These are phyloP conservation scores for Meandrina meandrites DNA, from an alignment of 92 coral and sea anemone genomes.

Conservation along the genomic window DNA sequence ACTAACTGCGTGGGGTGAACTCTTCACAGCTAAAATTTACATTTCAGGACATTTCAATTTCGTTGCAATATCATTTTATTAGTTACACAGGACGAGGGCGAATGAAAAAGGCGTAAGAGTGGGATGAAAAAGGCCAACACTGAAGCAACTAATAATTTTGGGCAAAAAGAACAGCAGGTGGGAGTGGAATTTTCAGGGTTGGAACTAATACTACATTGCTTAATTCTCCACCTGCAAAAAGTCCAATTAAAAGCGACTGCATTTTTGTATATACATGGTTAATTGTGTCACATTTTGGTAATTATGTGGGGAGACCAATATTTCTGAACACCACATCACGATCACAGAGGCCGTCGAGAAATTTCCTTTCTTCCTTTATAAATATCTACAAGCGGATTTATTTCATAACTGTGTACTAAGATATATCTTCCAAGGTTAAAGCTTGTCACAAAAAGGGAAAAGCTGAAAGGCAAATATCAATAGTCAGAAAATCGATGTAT, in stretches of 20 bases:
- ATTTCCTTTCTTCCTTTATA: no score
- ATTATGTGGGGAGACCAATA: background rate
- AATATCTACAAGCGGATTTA: background rate
- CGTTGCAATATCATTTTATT: background rate
- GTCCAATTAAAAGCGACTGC: background rate
- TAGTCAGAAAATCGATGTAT: background rate
- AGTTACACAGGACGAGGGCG: background rate
- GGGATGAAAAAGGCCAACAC: background rate
- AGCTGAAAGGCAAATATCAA: background rate
- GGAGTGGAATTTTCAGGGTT: background rate
- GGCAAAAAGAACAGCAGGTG: background rate
- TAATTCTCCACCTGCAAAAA: background rate
- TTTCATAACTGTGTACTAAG: background rate
- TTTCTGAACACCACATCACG: background rate
- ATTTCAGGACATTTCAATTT: background rate
- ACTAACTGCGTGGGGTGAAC: background rate
- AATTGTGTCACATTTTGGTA: background rate
- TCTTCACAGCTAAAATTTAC: background rate
- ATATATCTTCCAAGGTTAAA: background rate
- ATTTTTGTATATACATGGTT: background rate
- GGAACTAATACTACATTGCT: background rate
- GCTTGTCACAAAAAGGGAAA: background rate
- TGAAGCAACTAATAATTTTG: background rate
- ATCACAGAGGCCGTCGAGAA: background rate
- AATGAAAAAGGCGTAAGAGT: background rate